These are phyloP conservation scores for Microcebus murinus DNA, from an alignment of 2,113 vertebrate species.

Conservation along the genomic window DNA sequence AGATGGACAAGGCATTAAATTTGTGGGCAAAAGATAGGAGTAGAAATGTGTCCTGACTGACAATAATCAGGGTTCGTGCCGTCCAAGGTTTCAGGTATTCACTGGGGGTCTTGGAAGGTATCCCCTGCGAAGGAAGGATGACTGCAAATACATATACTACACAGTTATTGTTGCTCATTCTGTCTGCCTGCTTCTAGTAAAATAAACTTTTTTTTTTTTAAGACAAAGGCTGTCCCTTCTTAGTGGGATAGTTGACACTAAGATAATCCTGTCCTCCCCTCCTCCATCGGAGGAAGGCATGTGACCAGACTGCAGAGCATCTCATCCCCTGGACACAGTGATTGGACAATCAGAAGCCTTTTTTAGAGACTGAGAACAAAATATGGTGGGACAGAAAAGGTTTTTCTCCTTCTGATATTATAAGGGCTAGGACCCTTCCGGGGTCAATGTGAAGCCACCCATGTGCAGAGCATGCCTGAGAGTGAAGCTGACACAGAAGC, in stretches of 20 bases:
- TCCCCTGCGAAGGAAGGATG: neutral
- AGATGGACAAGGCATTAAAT: neutral
- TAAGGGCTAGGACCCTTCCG: neutral
- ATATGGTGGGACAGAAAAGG: neutral
- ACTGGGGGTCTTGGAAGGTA: neutral
- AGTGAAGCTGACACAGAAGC: neutral
- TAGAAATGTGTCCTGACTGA: neutral
- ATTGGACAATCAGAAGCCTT: neutral
- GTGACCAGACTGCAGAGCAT: neutral
- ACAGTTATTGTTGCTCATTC: neutral
- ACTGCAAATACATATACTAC: neutral
- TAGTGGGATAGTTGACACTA: neutral
- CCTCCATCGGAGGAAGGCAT: neutral
- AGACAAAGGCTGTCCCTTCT: neutral
- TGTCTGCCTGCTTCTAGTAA: neutral
- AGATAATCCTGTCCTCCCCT: neutral
- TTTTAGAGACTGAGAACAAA: neutral
- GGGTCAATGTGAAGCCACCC: neutral
- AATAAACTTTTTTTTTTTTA: no score
- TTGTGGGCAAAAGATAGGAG: neutral
- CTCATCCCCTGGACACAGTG: neutral
- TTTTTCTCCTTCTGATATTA: neutral
- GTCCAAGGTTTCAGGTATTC: neutral
- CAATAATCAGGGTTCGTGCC: neutral
- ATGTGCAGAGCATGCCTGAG: neutral